Percentiles rank a stretch among this genome's conserved stretches.
Conservation (phyloP, 2,113 vertebrate species). For the Opisthocomus hoazin region DNA sequence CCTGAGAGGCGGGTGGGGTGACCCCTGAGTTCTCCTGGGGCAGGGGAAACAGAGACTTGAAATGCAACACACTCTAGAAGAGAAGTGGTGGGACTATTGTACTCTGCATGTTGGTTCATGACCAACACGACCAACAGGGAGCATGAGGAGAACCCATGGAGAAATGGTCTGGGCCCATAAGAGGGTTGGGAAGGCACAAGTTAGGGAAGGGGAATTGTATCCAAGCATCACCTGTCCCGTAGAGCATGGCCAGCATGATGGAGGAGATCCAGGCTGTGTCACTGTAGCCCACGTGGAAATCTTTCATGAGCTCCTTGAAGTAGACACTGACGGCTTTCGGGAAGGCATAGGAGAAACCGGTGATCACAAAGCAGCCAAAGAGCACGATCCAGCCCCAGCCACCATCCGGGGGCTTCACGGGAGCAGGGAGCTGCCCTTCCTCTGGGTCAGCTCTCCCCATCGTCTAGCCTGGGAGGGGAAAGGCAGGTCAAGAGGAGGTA, state of each 20-base stretch:
- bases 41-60: neutral
- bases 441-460: constrained; percentile 65
- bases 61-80: neutral
- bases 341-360: constrained; percentile 78
- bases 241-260: constrained; percentile 80
- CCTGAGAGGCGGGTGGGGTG: neutral
- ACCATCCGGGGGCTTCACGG: constrained; percentile 68
- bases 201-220: neutral
- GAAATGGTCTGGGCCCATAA: neutral
- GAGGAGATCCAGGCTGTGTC: constrained; percentile 82
- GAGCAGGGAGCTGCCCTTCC: constrained; percentile 21
- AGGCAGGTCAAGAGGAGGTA: neutral
- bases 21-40: neutral
- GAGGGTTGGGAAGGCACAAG: neutral
- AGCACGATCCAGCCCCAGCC: constrained; percentile 78
- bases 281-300: constrained; percentile 77
- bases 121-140: too few relatives aligned
- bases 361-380: constrained; percentile 74
- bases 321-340: constrained; percentile 80
- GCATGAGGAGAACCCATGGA: neutral
- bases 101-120: neutral
- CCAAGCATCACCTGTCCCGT: constrained; percentile 71
- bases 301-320: constrained; percentile 77
- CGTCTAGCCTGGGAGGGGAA: neutral
- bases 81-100: neutral